Conservation (phyloP, 2,113 vertebrate genomes). For the Sakesphorus luctuosus region DNA sequence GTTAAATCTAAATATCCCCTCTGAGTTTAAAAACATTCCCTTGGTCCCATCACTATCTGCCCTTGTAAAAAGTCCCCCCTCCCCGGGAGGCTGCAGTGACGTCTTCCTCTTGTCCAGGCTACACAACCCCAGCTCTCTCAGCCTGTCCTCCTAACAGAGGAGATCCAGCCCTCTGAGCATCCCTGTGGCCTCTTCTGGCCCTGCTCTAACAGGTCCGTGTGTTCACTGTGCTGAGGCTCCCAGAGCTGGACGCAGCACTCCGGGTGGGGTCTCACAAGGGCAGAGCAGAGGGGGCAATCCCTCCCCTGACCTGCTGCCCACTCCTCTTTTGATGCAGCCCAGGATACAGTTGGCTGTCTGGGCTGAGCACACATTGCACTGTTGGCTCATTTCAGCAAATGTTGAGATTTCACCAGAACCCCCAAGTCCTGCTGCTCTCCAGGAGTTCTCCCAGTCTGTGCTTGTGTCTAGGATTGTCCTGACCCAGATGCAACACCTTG, state of each 20-base stretch:
- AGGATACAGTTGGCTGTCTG: background rate
- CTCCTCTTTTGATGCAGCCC: accelerated
- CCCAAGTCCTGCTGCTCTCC: background rate
- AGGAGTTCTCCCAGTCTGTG: background rate
- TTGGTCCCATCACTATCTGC: no score
- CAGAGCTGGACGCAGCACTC: background rate
- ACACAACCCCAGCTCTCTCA: background rate
- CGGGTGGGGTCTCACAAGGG: accelerated
- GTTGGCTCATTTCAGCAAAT: no score
- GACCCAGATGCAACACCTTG: no score
- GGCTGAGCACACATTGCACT: background rate
- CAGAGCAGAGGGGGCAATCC: background rate
- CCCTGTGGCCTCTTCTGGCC: background rate
- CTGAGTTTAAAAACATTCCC: background rate
- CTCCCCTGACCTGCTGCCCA: background rate
- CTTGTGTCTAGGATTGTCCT: no score
- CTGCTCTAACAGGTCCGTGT: accelerated
- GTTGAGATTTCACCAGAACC: background rate
- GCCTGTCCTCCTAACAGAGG: background rate
- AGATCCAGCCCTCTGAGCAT: background rate
- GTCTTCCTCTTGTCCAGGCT: background rate
- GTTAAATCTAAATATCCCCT: background rate
- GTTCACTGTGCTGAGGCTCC: background rate
- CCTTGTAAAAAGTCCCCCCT: background rate
- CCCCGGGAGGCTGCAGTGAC: background rate